Conservation (phyloP, 2,888 invertebrate species). For the Ptychoptera contaminata region DNA sequence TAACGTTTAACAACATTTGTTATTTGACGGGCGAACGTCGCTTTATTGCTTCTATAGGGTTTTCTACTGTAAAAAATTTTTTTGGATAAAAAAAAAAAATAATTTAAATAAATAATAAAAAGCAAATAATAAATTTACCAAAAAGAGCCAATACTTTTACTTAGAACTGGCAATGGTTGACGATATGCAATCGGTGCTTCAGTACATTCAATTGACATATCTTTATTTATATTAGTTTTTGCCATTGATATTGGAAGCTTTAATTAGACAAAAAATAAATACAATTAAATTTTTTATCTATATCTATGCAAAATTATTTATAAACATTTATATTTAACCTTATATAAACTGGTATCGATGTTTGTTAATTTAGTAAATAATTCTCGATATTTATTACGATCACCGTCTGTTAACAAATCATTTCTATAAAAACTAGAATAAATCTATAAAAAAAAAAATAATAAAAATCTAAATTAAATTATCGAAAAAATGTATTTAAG, state of each 20-base stretch:
- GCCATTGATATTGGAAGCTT: too few species aligned
- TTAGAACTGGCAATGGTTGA: not conserved
- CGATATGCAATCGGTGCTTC: not conserved
- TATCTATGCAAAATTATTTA: too few species aligned
- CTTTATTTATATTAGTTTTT: too few species aligned
- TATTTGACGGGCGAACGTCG: conserved; percentile 3
- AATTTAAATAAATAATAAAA: not conserved
- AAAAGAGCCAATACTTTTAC: not conserved
- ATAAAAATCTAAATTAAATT: conserved; percentile 17
- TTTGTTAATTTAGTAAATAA: conserved; percentile 7
- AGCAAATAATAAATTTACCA: not conserved
- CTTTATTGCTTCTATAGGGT: not conserved
- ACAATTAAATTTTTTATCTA: too few species aligned
- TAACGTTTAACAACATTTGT: conserved; percentile 4
- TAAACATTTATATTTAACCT: too few species aligned
- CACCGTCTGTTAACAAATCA: conserved; percentile 23
- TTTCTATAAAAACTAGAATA: conserved; percentile 19
- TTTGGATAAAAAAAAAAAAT: not conserved
- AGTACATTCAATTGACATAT: not conserved
- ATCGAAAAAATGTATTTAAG: not conserved
- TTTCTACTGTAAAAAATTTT: not conserved
- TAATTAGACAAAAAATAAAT: too few species aligned
- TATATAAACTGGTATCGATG: not conserved
- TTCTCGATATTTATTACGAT: conserved; percentile 20
- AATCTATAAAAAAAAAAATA: conserved; percentile 15